These are phyloP conservation scores for Plumapathes pennacea DNA, from an alignment of 92 coral and sea anemone genomes.

Conservation along the genomic window DNA sequence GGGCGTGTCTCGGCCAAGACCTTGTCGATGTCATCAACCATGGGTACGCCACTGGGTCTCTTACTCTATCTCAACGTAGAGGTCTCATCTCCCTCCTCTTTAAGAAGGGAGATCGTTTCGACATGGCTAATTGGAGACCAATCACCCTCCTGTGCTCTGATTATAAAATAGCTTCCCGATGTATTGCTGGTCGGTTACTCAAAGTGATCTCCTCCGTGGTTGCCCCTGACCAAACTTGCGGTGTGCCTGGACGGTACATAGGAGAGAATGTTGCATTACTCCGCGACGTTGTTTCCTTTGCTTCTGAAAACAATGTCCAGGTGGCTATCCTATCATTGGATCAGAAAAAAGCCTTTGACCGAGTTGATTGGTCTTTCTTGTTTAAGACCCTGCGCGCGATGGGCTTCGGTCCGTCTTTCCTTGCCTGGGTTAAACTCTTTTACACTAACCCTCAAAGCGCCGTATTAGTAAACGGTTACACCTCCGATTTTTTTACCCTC, in stretches of 20 bases:
- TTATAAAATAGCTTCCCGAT: neutral
- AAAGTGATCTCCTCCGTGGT: too few species aligned
- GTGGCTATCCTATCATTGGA: slow-evolving; percentile 6
- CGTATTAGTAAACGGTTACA: slow-evolving; percentile 7
- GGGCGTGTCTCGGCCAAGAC: neutral
- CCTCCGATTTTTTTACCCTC: neutral
- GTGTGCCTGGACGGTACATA: neutral
- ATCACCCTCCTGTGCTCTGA: neutral
- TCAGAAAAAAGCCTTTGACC: slow-evolving; percentile 8
- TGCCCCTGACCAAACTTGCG: neutral
- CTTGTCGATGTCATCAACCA: neutral
- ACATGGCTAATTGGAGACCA: too few species aligned
- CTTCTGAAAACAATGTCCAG: neutral
- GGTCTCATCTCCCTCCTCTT: neutral
- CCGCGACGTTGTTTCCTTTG: neutral
- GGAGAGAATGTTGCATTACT: neutral
- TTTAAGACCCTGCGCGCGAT: neutral
- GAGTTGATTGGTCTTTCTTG: slow-evolving; percentile 1
- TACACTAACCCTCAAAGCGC: slow-evolving; percentile 5
- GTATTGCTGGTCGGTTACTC: neutral
- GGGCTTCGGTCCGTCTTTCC: slow-evolving; percentile 15
- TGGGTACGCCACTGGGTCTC: neutral
- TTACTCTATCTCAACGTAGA: neutral
- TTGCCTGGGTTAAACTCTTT: neutral
- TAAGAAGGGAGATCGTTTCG: neutral